These are phyloP conservation scores for Pica pica DNA, from an alignment of 2,113 vertebrate genomes.

Conservation along the genomic window DNA sequence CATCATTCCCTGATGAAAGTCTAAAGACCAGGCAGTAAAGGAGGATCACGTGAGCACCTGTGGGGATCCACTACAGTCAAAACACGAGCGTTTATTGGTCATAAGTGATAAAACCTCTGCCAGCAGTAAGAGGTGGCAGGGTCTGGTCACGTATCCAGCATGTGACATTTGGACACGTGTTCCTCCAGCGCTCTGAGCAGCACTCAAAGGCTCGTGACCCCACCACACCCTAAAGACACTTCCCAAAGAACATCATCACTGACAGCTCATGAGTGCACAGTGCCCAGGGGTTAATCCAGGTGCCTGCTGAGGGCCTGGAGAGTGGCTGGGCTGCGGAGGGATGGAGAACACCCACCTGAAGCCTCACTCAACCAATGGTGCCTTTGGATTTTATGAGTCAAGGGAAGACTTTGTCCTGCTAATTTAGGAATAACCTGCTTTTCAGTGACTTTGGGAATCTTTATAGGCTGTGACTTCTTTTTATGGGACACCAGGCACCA, in stretches of 20 bases:
- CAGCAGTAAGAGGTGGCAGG: background rate
- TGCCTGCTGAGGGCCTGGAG: background rate
- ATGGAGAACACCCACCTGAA: background rate
- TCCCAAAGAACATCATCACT: background rate
- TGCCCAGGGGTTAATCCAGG: background rate
- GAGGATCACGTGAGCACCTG: background rate
- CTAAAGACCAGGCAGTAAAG: background rate
- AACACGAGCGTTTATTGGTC: background rate
- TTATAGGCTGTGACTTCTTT: background rate
- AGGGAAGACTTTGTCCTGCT: background rate
- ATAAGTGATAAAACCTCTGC: background rate
- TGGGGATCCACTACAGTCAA: background rate
- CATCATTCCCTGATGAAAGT: background rate
- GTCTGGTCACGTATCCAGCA: rapidly evolving
- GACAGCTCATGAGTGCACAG: rapidly evolving
- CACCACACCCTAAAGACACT: background rate
- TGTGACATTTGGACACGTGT: background rate
- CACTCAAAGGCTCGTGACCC: background rate
- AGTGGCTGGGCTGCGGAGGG: background rate
- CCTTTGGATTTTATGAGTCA: background rate
- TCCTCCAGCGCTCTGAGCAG: background rate
- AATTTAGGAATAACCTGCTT: background rate
- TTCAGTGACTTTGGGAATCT: background rate
- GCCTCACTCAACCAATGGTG: rapidly evolving
- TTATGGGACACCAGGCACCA: background rate